Evolutionary conservation across 2,888 invertebrate genomes (phyloP), one percentile per base, ranked within the genome.

Genomic region (Labia minor): DNA sequence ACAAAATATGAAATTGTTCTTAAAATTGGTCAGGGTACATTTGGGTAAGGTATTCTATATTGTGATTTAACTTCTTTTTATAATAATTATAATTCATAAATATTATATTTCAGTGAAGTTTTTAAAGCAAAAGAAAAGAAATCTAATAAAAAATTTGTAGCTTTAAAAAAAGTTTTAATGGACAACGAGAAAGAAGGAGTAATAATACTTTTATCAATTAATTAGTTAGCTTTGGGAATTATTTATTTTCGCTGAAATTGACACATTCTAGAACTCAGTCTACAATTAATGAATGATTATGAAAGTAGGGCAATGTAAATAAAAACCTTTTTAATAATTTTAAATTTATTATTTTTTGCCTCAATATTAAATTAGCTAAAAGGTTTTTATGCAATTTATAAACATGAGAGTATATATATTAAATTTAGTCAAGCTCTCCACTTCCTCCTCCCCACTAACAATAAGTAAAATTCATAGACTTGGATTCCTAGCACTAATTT

Each of bases 161-260:
- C 99, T 0, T 89, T 99, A 88, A 99, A 99, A 76, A 99, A 98
- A 80, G 96, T 99, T 10, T 79, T 99, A 1, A 98, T 99, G 97
- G 98, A 99, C 75, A 99, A 99, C 78, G 98, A 99, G 80, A 98
- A 97, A 77, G 98, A 99, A 84, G 98, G 98, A 64, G 90, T 91
- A 81, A 70, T 64, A 63, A 62, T 63, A 64, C 19, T 3, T 21
- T 37, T 33, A 19, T 49, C 65, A 19, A 14, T 18, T 6, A n/a
- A 18, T 61, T 61, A 33, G 65, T 26, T 20, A 19, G 21, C 67
- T 64, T 21, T 21, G n/a, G n/a, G n/a, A n/a, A n/a, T 19, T 4
- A 1, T 19, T 18, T 63, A n/a, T 18, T 63, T 63, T 3, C 21
- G 1, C 63, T 19, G n/a, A 18, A 20, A 63, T n/a, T 21, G 21